Percentiles rank a stretch among this genome's conserved stretches.
phyloP scores from a whole-genome alignment of 1,140 invertebrate species.

The Calephelis virginiensis region DNA sequence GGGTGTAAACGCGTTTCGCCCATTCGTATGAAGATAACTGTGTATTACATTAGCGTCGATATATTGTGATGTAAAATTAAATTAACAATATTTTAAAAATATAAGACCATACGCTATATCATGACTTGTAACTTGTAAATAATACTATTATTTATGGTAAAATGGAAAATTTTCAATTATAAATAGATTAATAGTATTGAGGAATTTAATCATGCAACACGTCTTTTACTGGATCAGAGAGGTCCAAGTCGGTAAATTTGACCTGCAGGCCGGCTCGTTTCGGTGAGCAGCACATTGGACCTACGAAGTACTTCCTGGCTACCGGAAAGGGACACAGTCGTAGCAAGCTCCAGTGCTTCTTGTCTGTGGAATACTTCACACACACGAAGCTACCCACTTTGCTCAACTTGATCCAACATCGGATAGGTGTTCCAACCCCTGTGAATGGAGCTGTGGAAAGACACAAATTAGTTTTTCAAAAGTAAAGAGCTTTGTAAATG shows the following conservation, averaged over 20 bases:
- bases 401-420: slow-evolving; percentile 54
- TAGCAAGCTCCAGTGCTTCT: slow-evolving; percentile 44
- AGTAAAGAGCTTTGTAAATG: too few species aligned
- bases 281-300: slow-evolving; percentile 49
- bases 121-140: too few species aligned
- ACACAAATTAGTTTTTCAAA: not conserved
- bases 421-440: slow-evolving; percentile 39
- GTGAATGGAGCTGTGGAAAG: slow-evolving; percentile 44
- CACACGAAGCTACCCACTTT: slow-evolving; percentile 42
- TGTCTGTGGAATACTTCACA: slow-evolving; percentile 56
- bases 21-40: too few species aligned
- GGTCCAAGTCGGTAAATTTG: slow-evolving; percentile 39
- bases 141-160: too few species aligned
- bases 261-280: slow-evolving; percentile 41
- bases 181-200: too few species aligned
- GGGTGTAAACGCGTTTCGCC: too few species aligned
- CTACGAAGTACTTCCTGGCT: slow-evolving; percentile 38
- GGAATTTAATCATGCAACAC: not conserved
- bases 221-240: slow-evolving; percentile 40
- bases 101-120: too few species aligned
- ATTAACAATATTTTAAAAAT: too few species aligned
- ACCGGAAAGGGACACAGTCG: slow-evolving; percentile 42
- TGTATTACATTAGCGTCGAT: too few species aligned
- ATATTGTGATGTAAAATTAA: too few species aligned
- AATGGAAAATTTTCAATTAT: too few species aligned